Base-by-base conservation (phyloP, 2,797 vertebrate genomes). In the Margarornis squamiger region DNA sequence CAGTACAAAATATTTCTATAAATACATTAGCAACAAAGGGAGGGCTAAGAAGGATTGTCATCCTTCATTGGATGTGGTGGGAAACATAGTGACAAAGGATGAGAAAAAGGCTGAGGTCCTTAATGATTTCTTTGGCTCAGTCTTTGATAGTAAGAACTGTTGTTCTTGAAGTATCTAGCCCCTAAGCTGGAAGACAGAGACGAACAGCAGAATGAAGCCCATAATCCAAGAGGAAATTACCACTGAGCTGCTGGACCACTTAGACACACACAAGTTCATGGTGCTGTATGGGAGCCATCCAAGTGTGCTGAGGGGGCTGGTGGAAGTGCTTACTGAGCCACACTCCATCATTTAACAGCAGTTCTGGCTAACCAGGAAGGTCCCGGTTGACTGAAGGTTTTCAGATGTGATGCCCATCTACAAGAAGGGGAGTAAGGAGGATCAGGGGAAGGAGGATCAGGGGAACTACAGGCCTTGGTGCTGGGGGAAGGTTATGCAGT, bases 401-500 rank as follows among this genome's bases (percentile, higher is more conserved):
- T 26, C 26, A 55, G 7, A 71, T n/a, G 45, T 36, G 38, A 30
- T 30, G 29, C 12, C 45, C 51, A 51, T 19, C 10, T 45, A 9
- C 45, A 52, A 1, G 51, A 46, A 23, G 39, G 45, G 30, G 21
- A 84, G 45, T 22, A 19, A 67, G 61, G 14, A 34, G n/a, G 21
- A 4, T 39, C n/a, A n/a, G n/a, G n/a, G n/a, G n/a, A 19, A 66
- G 59, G 17, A 39, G 34, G 21, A 4, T 39, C 58, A 46, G 43
- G 30, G 41, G 36, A 62, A 20, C 48, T 22, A 1, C 26, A 61
- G 70, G 7, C 18, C 34, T 41, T 0, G 1, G 19, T 38, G 27
- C 2, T 0, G 0, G 24, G 16, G 14, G 5, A 43, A 57, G 43
- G 24, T 5, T 46, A 22, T 12, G 26, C 29, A 51, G 17, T 30